Conservation (phyloP, 35 echinoderm and acorn worm genomes). For the Stichopus chloronotus region DNA sequence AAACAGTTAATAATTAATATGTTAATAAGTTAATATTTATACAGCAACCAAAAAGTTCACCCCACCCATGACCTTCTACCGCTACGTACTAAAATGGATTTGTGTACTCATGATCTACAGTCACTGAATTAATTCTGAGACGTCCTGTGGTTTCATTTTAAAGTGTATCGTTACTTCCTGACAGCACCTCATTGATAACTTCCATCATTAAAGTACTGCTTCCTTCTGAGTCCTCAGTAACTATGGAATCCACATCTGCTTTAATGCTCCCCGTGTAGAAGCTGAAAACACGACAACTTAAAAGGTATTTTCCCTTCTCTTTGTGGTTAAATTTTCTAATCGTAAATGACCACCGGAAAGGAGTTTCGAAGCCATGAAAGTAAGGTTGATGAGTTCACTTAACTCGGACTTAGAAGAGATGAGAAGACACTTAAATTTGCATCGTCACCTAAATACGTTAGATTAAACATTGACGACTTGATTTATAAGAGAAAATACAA, state of each 20-base stretch:
- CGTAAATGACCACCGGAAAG: neutral
- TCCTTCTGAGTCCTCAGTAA: neutral
- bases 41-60: neutral
- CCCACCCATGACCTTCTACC: neutral
- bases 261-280: neutral
- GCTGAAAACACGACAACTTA: neutral
- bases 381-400: too few relatives aligned
- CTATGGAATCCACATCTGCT: constrained; percentile 8
- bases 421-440: too few relatives aligned
- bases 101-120: neutral
- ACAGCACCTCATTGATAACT: neutral
- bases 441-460: too few relatives aligned
- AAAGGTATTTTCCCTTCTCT: neutral
- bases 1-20: neutral
- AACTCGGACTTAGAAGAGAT: too few relatives aligned
- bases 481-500: too few relatives aligned
- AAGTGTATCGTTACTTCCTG: too few relatives aligned
- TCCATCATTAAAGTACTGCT: neutral
- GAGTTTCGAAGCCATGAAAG: too few relatives aligned
- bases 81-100: neutral
- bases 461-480: too few relatives aligned
- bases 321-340: neutral
- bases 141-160: neutral
- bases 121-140: neutral
- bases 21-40: neutral